Base-by-base conservation (phyloP, 2,797 vertebrate genomes). In the Tragopan temminckii region DNA sequence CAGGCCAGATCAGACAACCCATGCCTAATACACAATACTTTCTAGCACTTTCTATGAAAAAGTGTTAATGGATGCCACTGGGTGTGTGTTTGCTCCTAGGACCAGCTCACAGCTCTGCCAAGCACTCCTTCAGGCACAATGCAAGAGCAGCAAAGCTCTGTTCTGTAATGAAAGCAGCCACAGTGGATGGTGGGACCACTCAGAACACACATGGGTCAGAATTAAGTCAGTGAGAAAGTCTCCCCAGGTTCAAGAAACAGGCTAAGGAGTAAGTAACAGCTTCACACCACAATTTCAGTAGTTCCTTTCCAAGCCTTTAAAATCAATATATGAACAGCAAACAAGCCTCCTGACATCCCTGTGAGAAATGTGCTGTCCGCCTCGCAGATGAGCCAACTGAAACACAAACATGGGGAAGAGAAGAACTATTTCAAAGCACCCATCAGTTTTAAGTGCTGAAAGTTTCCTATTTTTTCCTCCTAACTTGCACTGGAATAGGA, bases 281-380 rank as follows among this genome's bases (percentile, higher is more conserved):
- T 78, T 78, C 42, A 19, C 17, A 29, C 72, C 38, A 11, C 29
- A 36, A 3, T 63, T 74, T 48, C 2, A 1, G 52, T 7, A 31
- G 36, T 4, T 85, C 36, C 59, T 75, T 42, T 25, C 71, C 66
- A 74, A 67, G 43, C 43, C 20, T 64, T 59, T 62, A 45, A 45
- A 80, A 83, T 40, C 66, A 35, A 13, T 1, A 46, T 42, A 7
- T 8, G 53, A 52, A 4, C 16, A 85, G 43, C 36, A 42, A 40
- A 52, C 33, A 33, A 27, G 16, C 2, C 80, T 66, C 61, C 52
- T 72, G 72, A 20, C 27, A 4, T 19, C 29, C 69, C 66, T 31
- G 42, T 0, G 5, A 67, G 62, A 36, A 57, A 1, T 21, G 35
- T 35, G 3, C 78, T n/a, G 13, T 8, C 31, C 14, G 0, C 25